phyloP scores from a whole-genome alignment of 1,140 invertebrate genomes.

The Pseudomyrmex concolor region DNA sequence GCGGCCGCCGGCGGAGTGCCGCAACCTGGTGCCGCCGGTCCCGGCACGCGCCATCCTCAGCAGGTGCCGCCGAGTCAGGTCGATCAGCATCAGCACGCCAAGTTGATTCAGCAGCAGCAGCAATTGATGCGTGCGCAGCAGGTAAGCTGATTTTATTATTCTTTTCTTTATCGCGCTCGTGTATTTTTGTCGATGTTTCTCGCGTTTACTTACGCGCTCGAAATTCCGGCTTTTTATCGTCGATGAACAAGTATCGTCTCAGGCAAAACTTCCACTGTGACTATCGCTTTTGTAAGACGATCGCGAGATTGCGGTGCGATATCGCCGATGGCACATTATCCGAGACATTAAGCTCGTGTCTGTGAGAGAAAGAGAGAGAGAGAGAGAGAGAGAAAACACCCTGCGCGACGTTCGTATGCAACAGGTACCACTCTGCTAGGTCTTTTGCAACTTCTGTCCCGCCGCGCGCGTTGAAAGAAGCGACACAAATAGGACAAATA shows the following conservation, averaged over 20 bases:
- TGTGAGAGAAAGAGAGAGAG: conserved; percentile 20
- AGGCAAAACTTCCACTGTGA: not conserved
- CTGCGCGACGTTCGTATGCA: conserved; percentile 63
- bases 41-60: conserved; percentile 78
- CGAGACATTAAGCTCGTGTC: conserved; percentile 71
- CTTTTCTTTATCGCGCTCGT: not conserved
- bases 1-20: conserved; percentile 79
- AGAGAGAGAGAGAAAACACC: conserved; percentile 20
- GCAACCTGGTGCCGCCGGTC: conserved; percentile 69
- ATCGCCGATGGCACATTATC: conserved; percentile 61
- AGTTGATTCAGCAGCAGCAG: conserved; percentile 86
- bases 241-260: conserved; percentile 8
- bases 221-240: conserved; percentile 13
- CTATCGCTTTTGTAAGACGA: conserved; percentile 32
- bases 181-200: not conserved
- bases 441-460: conserved; percentile 72
- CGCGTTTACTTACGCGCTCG: not conserved
- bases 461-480: conserved; percentile 66
- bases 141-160: conserved; percentile 65
- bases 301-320: conserved; percentile 38
- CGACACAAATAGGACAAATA: conserved; percentile 68
- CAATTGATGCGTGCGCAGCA: conserved; percentile 87
- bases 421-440: conserved; percentile 68
- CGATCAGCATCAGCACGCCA: conserved; percentile 87
- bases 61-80: conserved; percentile 79